A percentile compares a stretch with the other conserved stretches of the same genome.
Evolutionary conservation across 2,113 vertebrate species (phyloP).

Genomic region (Labeo rohita): DNA sequence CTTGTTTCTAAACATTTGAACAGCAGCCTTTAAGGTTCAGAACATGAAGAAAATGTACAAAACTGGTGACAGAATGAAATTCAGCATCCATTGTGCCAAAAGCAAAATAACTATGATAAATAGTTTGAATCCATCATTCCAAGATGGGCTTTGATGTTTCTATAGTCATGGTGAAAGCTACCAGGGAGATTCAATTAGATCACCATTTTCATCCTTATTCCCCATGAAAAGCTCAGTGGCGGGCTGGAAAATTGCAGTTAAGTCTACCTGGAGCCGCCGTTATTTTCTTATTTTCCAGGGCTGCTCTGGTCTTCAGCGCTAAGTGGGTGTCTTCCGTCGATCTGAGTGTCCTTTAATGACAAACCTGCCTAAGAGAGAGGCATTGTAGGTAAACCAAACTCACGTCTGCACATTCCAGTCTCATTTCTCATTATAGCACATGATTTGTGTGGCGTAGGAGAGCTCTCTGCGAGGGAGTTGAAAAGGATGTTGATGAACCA

Average conservation of each 20-base stretch:
- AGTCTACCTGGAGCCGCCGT: slow-evolving; percentile 52
- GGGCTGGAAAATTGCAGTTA: slow-evolving; percentile 58
- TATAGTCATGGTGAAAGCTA: slow-evolving; percentile 68
- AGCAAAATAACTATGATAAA: slow-evolving; percentile 74
- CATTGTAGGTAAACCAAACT: not conserved
- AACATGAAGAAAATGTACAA: not conserved
- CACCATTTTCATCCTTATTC: slow-evolving; percentile 55
- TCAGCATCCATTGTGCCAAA: slow-evolving; percentile 62
- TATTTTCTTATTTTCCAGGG: slow-evolving; percentile 48
- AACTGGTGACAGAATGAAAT: not conserved
- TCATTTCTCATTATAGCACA: slow-evolving; percentile 21
- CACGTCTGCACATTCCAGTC: not conserved
- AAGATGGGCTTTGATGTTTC: slow-evolving; percentile 71
- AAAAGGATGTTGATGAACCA: slow-evolving; percentile 34
- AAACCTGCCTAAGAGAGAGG: not conserved
- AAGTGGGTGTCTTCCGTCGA: slow-evolving; percentile 1
- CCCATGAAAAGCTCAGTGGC: slow-evolving; percentile 57
- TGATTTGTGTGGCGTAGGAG: not conserved
- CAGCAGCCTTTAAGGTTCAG: not conserved
- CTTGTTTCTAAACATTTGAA: not conserved
- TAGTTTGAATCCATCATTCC: slow-evolving; percentile 78
- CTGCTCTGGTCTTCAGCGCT: slow-evolving; percentile 3
- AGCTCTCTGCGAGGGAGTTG: slow-evolving; percentile 17
- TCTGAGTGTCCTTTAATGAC: not conserved
- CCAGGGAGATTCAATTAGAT: slow-evolving; percentile 76